Evolutionary conservation across 2,113 vertebrate genomes (phyloP).

Genomic region (Alces alces): DNA sequence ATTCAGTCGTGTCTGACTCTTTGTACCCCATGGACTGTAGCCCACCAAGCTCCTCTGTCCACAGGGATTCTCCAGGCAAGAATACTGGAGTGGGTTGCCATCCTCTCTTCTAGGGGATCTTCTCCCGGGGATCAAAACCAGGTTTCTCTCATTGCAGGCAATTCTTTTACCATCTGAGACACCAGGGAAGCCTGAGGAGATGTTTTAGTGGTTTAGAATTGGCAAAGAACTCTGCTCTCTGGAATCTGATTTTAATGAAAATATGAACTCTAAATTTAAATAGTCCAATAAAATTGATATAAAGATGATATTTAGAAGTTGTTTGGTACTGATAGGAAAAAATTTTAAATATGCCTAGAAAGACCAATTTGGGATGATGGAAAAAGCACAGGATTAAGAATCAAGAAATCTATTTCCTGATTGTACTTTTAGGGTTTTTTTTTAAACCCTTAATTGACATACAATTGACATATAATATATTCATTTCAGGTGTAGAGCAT

Average conservation of each 20-base stretch:
- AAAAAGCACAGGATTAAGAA: neutral
- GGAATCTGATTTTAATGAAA: neutral
- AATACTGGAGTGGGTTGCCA: neutral
- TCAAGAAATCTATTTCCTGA: neutral
- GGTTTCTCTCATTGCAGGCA: neutral
- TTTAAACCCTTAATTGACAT: neutral
- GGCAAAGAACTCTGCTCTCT: neutral
- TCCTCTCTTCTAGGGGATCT: neutral
- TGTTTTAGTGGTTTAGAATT: neutral
- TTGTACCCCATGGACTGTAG: neutral
- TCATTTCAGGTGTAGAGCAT: neutral
- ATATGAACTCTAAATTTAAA: neutral
- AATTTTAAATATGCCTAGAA: neutral
- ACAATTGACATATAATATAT: neutral
- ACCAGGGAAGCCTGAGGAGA: neutral
- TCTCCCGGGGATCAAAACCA: neutral
- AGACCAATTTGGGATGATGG: neutral
- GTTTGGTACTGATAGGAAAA: neutral
- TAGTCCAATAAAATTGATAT: neutral
- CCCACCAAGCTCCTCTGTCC: neutral
- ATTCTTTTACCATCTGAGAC: neutral
- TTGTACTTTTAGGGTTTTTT: neutral
- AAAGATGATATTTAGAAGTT: neutral
- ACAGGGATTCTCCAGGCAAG: neutral
- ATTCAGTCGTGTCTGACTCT: neutral